Evolutionary conservation across 2,797 vertebrate species (phyloP), one percentile per base, ranked within the genome.

Genomic region (Xenops minutus): DNA sequence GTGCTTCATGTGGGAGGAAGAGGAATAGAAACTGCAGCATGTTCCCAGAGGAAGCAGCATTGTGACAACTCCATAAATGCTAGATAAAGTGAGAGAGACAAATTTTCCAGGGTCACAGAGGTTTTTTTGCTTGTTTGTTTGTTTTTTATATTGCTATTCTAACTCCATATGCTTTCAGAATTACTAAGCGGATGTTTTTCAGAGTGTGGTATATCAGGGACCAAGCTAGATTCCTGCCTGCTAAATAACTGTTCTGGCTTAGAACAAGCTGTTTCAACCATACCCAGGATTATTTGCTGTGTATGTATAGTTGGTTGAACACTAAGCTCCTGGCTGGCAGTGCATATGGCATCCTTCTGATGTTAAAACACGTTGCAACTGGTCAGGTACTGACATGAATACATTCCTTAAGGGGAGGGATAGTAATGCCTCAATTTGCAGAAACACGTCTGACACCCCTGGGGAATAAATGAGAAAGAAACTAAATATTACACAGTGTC

Each of bases 311-410:
- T 54, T 71, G 44, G 56, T 37, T 74, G 58, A 95, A 73, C 85
- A 79, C 86, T 51, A 32, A 66, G 62, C 71, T 90, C 55, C 68
- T 59, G 73, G 84, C 68, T 3, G 10, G 68, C 85, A 71, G 43
- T 24, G 67, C 22, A 30, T 56, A n/a, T 67, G 84, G 74, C 56
- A 66, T 79, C 82, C 30, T 63, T 71, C 61, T 80, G 88, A 78
- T 92, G 89, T 96, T 95, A 89, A 96, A 96, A 97, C 96, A 51
- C 64, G 93, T 97, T 96, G 68, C 71, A 75, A 64, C 69, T 5
- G 26, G 55, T 97, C 98, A 96, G 97, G 98, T 95, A 64, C 52
- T 79, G 84, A 93, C 98, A 95, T 51, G 98, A 97, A 77, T 36
- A 19, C 94, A 96, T 92, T 94, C 97, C 95, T 95, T 56, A 73